Percentiles rank a stretch among this genome's conserved stretches.
Conservation (phyloP, 2,797 vertebrate genomes). For the Meda fulgida region DNA sequence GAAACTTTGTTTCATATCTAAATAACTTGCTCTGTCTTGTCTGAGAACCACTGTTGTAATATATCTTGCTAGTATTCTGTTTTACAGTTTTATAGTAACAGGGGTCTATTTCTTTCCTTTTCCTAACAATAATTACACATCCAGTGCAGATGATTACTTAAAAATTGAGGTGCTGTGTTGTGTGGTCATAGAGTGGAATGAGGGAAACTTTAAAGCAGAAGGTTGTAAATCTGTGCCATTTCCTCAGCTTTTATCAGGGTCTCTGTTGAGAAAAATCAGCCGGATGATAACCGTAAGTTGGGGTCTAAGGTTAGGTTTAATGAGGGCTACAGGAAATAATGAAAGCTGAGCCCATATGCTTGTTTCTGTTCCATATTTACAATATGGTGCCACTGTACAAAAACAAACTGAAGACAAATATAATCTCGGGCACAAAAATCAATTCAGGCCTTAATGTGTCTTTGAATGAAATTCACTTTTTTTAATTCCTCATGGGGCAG, state of each 20-base stretch:
- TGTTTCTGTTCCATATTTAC: slow-evolving; percentile 35
- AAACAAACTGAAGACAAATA: slow-evolving; percentile 24
- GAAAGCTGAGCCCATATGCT: slow-evolving; percentile 24
- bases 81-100: slow-evolving; percentile 15
- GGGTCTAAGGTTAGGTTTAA: slow-evolving; percentile 33
- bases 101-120: slow-evolving; percentile 14
- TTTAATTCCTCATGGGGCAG: not conserved
- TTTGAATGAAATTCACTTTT: slow-evolving; percentile 26
- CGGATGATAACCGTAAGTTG: not conserved
- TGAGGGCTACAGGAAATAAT: not conserved
- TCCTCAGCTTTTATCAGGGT: slow-evolving; percentile 24
- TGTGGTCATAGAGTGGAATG: slow-evolving; percentile 23
- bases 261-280: slow-evolving; percentile 13
- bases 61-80: not conserved
- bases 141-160: slow-evolving; percentile 11
- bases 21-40: not conserved
- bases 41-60: not conserved
- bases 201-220: slow-evolving; percentile 4
- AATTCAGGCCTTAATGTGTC: not conserved
- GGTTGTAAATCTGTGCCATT: slow-evolving; percentile 24
- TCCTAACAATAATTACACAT: slow-evolving; percentile 19
- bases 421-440: not conserved
- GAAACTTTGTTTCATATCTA: not conserved
- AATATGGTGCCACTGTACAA: slow-evolving; percentile 11
- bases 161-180: not conserved